Base-by-base conservation (phyloP, 2,888 invertebrate species). In the Hirtodrosophila histrioides region DNA sequence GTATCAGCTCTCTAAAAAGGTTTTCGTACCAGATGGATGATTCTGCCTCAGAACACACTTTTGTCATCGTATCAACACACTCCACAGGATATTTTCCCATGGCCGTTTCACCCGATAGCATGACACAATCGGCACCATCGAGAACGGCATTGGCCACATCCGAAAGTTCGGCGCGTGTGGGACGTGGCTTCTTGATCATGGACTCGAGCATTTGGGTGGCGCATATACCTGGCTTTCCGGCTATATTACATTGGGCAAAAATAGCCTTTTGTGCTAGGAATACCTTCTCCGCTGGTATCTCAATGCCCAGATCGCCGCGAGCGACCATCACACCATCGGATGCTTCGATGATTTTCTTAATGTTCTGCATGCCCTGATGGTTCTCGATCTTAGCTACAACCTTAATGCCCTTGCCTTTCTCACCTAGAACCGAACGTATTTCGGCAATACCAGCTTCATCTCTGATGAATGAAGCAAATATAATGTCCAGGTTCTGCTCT, bases 241-340 rank as follows among this genome's bases (percentile, higher is more conserved):
- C 95, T 92, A 94, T 95, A 92, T 99, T 99, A 92, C 99, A 99
- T 76, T 96, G 94, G 11, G 98, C 95, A 90, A 99, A 98, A 94
- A 99, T 98, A 81, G 97, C 95, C 92, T 99, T 99, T 92, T 99
- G 99, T 0, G 98, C 98, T 29, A 99, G 93, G 93, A 98, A 98
- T 67, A 98, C 96, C 92, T 98, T 98, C 91, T 99, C 98, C 24
- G 98, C 95, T 0, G 98, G 98, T 85, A 99, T 98, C 93, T 99
- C 99, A 89, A 98, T 98, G 82, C 99, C 98, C 74, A 99, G 94
- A 92, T 99, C 99, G 84, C 98, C 99, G 74, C 99, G 95, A n/a
- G 99, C 99, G 0, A 98, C 98, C 98, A 99, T 98, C 54, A 99
- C 97, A 84, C 99, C 99, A 92, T 99, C 99, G 0, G 98, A 95